phyloP scores from a whole-genome alignment of 2,797 vertebrate species.

The Danio choprae region DNA sequence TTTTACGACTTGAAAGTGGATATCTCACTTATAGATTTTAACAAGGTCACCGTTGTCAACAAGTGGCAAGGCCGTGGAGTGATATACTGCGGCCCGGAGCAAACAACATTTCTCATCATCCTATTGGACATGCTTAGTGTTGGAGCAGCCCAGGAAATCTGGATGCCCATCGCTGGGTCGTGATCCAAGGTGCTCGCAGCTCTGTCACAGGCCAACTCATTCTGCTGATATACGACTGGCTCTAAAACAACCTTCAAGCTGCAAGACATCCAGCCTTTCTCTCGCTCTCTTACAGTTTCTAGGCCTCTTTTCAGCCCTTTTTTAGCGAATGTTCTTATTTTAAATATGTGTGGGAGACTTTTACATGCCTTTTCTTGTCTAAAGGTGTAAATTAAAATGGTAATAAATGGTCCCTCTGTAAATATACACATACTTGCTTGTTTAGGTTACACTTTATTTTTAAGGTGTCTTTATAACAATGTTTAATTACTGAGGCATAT shows the following conservation, averaged over 20 bases:
- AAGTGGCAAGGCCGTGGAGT: constrained; percentile 69
- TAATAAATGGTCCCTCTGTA: background rate
- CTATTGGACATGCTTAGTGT: constrained; percentile 51
- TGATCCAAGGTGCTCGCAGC: constrained; percentile 56
- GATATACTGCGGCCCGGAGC: constrained; percentile 70
- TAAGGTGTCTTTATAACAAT: too few species aligned
- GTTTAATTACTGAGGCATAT: too few species aligned
- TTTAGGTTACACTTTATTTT: too few species aligned
- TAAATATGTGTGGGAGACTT: background rate
- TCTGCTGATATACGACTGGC: constrained; percentile 71
- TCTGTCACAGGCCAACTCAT: constrained; percentile 70
- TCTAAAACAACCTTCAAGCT: constrained; percentile 67
- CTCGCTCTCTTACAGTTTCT: constrained; percentile 25
- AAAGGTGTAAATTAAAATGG: background rate
- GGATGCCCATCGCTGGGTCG: constrained; percentile 47
- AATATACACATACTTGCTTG: too few species aligned
- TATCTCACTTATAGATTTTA: constrained; percentile 73
- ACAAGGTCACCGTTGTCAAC: constrained; percentile 77
- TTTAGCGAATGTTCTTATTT: background rate
- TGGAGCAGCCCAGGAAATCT: constrained; percentile 46
- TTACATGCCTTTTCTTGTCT: background rate
- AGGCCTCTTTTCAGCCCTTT: background rate
- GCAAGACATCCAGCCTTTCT: constrained; percentile 54
- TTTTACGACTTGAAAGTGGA: constrained; percentile 67
- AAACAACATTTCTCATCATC: constrained; percentile 71